phyloP scores from a whole-genome alignment of 1,140 invertebrate species.

The Brachionus angularis region DNA sequence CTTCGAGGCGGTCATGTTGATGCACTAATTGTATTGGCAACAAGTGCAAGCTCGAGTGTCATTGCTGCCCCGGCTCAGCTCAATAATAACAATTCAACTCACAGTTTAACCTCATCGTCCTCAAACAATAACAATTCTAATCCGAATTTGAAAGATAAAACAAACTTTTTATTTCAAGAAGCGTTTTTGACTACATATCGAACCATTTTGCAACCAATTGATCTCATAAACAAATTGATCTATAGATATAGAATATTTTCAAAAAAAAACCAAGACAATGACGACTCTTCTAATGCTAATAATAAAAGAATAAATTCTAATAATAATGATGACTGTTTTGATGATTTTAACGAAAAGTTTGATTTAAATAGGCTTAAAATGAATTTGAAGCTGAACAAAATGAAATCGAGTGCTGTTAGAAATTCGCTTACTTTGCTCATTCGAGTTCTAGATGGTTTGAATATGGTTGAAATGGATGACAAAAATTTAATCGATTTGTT shows the following conservation, averaged over 20 bases:
- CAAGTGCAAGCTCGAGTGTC: conserved; percentile 77
- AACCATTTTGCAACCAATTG: conserved; percentile 82
- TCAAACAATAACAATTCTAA: too few relatives aligned
- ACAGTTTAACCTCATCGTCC: conserved; percentile 1
- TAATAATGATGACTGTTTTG: too few relatives aligned
- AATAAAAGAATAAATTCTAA: too few relatives aligned
- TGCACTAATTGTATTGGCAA: conserved; percentile 85
- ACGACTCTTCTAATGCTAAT: too few relatives aligned
- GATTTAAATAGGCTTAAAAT: conserved; percentile 20
- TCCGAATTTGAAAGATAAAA: conserved; percentile 11
- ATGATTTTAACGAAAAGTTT: conserved; percentile 22
- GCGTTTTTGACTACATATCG: conserved; percentile 93
- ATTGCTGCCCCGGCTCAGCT: not conserved
- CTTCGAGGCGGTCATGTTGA: conserved; percentile 82
- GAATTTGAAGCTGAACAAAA: conserved; percentile 59
- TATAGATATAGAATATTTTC: conserved; percentile 76
- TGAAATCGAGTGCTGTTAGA: conserved; percentile 67
- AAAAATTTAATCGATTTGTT: conserved; percentile 43
- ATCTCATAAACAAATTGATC: conserved; percentile 79
- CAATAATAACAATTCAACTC: not conserved
- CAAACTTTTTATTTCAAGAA: conserved; percentile 89
- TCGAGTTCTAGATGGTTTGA: conserved; percentile 84
- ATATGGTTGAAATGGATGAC: conserved; percentile 5
- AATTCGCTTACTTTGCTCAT: conserved; percentile 84
- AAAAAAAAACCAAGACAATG: conserved; percentile 46